These are phyloP conservation scores for Channallabes apus DNA, from an alignment of 2,797 vertebrate genomes.

Conservation along the genomic window DNA sequence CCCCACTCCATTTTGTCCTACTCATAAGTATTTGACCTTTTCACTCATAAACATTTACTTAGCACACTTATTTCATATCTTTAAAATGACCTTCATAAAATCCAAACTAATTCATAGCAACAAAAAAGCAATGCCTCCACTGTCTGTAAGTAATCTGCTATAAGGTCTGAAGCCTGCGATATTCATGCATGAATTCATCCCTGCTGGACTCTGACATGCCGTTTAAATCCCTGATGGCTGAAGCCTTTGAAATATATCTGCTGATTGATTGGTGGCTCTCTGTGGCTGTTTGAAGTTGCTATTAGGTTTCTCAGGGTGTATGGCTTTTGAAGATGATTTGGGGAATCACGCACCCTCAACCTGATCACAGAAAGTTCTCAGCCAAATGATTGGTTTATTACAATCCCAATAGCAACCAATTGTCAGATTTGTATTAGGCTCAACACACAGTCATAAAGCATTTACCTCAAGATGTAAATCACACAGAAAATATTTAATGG, in stretches of 20 bases:
- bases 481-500: background rate
- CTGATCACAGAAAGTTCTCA: constrained; percentile 67
- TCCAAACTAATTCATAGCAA: background rate
- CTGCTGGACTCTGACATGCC: constrained; percentile 34
- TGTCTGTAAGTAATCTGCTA: background rate
- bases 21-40: background rate
- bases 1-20: background rate
- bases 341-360: constrained; percentile 57
- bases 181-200: constrained; percentile 33
- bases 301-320: constrained; percentile 53
- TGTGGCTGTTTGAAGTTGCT: constrained; percentile 72
- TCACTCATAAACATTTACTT: background rate
- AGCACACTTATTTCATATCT: background rate
- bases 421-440: background rate
- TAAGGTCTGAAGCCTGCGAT: background rate
- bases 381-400: constrained; percentile 39
- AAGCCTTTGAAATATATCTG: constrained; percentile 58
- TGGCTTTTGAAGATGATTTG: constrained; percentile 71
- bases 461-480: background rate
- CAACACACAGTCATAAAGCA: background rate
- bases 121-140: background rate
- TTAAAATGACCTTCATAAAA: background rate
- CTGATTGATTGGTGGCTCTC: constrained; percentile 60
- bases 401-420: constrained; percentile 9
- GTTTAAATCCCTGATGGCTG: constrained; percentile 42